Conservation (phyloP, 2,888 invertebrate species). For the Drosophila multiciliata region DNA sequence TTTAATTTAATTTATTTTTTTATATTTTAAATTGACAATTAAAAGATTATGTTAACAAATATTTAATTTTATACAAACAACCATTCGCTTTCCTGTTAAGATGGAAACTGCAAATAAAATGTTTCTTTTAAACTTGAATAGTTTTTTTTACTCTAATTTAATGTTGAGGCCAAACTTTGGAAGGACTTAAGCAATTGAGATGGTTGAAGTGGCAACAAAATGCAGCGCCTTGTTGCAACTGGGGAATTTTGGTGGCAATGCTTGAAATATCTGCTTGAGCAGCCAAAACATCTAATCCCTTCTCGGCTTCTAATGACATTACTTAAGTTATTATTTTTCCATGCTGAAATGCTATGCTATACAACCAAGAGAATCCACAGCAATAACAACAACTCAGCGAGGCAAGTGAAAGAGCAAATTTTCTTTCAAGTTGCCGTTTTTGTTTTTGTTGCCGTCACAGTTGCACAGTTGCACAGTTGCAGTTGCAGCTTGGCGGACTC, state of each 20-base stretch:
- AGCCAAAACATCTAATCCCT: constrained; percentile 76
- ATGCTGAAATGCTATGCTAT: constrained; percentile 67
- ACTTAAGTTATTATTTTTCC: constrained; percentile 79
- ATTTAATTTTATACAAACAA: neutral
- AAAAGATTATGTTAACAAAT: neutral
- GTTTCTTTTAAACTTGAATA: neutral
- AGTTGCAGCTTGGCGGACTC: constrained; percentile 47
- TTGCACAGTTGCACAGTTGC: constrained; percentile 40
- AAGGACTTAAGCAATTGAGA: neutral
- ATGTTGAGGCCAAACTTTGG: neutral
- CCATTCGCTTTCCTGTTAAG: neutral
- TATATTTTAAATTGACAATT: neutral
- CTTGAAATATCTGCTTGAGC: constrained; percentile 25
- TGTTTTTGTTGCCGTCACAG: constrained; percentile 31
- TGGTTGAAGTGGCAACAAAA: neutral
- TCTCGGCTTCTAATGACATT: constrained; percentile 74
- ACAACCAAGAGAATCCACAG: constrained; percentile 59
- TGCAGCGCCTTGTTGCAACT: constrained; percentile 5
- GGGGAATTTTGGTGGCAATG: constrained; percentile 7
- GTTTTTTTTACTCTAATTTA: neutral
- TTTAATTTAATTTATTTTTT: too few species aligned
- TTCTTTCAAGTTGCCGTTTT: constrained; percentile 50
- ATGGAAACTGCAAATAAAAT: neutral
- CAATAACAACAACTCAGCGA: constrained; percentile 26
- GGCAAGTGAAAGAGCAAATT: constrained; percentile 55